Evolutionary conservation across 2,113 vertebrate genomes (phyloP), one percentile per base, ranked within the genome.

Genomic region (Elanoides forficatus): DNA sequence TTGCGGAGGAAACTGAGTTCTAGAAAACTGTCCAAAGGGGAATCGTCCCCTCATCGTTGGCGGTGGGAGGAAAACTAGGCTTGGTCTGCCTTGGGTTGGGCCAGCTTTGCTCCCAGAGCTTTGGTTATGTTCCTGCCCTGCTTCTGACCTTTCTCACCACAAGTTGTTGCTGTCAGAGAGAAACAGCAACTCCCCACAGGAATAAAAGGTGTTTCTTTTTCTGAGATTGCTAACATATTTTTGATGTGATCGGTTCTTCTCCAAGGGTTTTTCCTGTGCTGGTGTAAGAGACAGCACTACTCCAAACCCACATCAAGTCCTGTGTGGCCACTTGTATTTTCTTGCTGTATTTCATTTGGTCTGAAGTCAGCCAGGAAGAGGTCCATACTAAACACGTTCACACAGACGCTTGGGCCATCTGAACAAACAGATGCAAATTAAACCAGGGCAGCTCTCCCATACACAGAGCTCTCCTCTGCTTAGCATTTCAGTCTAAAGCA

Each of bases 1-100:
- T 91, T 98, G 76, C 2, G 98, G 81, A 97, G 90, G 94, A 97
- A 97, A 88, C 53, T 98, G 84, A 98, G 97, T 5, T 72, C 96
- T 6, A 97, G 97, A 62, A 98, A 95, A 86, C 59, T 96, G 71
- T 81, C 98, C 60, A 97, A 96, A 81, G 94, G 86, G 7, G 96
- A 95, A 50, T 86, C 93, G 0, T 97, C 98, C 26, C 97, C 97
- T 38, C 70, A 95, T 18, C 92, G 16, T 15, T 93, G 92, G 97
- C 83, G 63, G 6, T 95, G 91, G 38, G 97, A 97, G 25, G 97
- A 98, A 9, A 93, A 94, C 34, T 98, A 98, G 85, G 23, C 5
- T 14, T 21, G 43, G 10, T 2, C 48, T 74, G 88, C 81, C 73
- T 36, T 38, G 43, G 25, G 58, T 25, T 25, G n/a, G 52, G 66